A percentile compares a stretch with the other conserved stretches of the same genome.
Evolutionary conservation across 2,888 invertebrate species (phyloP).

Genomic region (Cristatella mucedo): DNA sequence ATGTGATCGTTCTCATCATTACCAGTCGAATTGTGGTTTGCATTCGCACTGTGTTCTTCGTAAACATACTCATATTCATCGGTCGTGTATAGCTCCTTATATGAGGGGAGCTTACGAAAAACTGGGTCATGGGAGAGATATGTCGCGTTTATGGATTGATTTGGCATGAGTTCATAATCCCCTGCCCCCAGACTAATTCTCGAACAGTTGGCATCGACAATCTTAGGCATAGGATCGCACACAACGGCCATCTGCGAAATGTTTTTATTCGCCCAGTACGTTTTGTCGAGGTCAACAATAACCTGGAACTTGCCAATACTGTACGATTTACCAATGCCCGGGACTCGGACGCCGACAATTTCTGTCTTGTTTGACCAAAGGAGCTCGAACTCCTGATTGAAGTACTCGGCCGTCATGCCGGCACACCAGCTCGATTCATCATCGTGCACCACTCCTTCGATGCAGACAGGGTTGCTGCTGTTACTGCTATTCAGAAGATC

Average conservation of each 20-base stretch:
- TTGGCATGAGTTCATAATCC: not conserved
- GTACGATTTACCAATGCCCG: not conserved
- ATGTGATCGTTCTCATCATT: no score
- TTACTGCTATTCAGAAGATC: no score
- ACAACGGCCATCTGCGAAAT: conserved; percentile 1
- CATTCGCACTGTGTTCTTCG: not conserved
- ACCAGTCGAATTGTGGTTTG: no score
- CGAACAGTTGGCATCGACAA: not conserved
- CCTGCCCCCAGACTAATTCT: not conserved
- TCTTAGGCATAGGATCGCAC: not conserved
- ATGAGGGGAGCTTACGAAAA: no score
- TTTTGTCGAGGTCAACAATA: not conserved
- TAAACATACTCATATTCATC: conserved; percentile 4
- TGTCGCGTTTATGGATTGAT: not conserved
- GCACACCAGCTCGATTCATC: no score
- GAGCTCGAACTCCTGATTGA: conserved; percentile 4
- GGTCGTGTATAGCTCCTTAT: not conserved
- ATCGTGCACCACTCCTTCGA: no score
- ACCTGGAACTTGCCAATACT: not conserved
- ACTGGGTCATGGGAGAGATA: no score
- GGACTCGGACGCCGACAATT: not conserved
- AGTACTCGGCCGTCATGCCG: not conserved
- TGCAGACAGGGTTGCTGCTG: no score
- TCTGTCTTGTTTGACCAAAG: not conserved
- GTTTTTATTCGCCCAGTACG: not conserved